Percentiles rank a stretch among this genome's conserved stretches.
Evolutionary conservation across 2,888 invertebrate species (phyloP).

Genomic region (Scotopteryx bipunctaria): DNA sequence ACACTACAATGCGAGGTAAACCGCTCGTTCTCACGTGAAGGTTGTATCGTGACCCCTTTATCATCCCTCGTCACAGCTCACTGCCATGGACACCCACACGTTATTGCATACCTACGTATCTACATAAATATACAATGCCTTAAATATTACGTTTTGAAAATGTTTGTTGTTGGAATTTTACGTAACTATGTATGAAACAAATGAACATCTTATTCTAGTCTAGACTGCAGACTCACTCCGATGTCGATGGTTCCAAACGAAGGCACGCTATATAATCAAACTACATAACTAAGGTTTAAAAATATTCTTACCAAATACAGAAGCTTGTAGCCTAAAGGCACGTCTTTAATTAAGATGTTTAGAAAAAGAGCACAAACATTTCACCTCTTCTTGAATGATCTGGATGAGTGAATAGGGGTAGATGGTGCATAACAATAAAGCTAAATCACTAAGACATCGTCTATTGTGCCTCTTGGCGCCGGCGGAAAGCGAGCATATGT

Average conservation of each 20-base stretch:
- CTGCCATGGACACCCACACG: constrained; percentile 47
- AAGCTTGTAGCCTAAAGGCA: not conserved
- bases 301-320: not conserved
- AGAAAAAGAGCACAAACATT: constrained; percentile 27
- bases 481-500: constrained; percentile 78
- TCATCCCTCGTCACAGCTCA: constrained; percentile 60
- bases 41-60: constrained; percentile 60
- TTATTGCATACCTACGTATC: constrained; percentile 4
- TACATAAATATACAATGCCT: not conserved
- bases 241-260: no score
- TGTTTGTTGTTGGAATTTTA: no score
- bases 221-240: no score
- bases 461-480: constrained; percentile 78
- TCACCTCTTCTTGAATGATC: constrained; percentile 59
- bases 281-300: no score
- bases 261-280: no score
- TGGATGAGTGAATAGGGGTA: constrained; percentile 45
- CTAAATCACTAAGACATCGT: constrained; percentile 77
- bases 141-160: no score
- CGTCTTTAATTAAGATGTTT: constrained; percentile 28
- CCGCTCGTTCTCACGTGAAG: constrained; percentile 65
- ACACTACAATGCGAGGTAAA: constrained; percentile 66
- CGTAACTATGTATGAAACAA: no score
- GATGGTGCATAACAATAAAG: constrained; percentile 81
- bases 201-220: no score